A percentile compares a stretch with the other conserved stretches of the same genome.
phyloP scores from a whole-genome alignment of 2,113 vertebrate genomes.

The Lasiurus cinereus region DNA sequence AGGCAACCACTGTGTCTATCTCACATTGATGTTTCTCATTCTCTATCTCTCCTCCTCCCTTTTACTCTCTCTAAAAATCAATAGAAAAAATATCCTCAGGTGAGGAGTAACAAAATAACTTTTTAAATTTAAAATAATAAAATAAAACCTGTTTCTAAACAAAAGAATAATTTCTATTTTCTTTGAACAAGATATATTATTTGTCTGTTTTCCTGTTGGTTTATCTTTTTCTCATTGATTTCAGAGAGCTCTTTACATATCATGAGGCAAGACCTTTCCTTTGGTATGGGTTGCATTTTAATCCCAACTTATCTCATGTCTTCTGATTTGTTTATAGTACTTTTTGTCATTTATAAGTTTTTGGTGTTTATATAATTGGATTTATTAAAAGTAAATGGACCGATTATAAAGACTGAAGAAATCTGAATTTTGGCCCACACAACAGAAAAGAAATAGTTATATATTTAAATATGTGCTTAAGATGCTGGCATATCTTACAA shows the following conservation, averaged over 20 bases:
- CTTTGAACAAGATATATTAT: background rate
- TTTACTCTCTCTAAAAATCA: no score
- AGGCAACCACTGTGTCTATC: no score
- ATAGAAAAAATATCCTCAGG: no score
- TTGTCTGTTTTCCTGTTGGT: background rate
- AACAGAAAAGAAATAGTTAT: background rate
- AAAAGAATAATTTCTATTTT: background rate
- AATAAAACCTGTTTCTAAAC: no score
- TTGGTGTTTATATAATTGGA: background rate
- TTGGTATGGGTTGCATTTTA: background rate
- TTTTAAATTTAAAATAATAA: no score
- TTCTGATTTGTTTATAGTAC: background rate
- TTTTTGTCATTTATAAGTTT: background rate
- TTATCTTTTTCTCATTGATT: conserved; percentile 38
- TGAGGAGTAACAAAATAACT: no score
- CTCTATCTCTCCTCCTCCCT: no score
- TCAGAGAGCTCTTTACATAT: background rate
- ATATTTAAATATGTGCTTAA: background rate
- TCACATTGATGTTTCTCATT: no score
- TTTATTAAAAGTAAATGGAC: background rate
- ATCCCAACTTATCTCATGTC: background rate
- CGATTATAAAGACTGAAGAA: background rate
- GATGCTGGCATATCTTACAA: background rate
- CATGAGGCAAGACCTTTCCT: background rate
- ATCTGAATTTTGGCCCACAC: background rate